phyloP scores from a whole-genome alignment of 2,888 invertebrate species.

The Agonopterix heracliana region DNA sequence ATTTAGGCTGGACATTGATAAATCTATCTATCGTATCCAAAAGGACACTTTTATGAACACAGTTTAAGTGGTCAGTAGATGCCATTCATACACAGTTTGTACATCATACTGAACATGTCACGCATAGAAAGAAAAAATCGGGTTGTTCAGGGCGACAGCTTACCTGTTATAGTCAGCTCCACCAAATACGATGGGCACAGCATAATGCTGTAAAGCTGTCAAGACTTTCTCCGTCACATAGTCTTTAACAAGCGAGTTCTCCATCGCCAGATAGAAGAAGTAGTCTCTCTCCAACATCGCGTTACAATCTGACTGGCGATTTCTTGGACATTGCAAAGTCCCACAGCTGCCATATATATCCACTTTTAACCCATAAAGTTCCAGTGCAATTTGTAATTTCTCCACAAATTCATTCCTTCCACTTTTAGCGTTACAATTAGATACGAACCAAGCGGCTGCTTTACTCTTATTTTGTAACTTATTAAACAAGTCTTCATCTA shows the following conservation, averaged over 20 bases:
- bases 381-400: slow-evolving; percentile 34
- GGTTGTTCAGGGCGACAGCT: slow-evolving; percentile 1
- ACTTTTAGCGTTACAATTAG: slow-evolving; percentile 47
- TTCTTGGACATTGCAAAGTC: slow-evolving; percentile 34
- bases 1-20: no score
- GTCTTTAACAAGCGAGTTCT: slow-evolving; percentile 81
- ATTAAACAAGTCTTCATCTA: slow-evolving; percentile 26
- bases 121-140: no score
- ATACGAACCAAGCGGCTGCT: slow-evolving; percentile 64
- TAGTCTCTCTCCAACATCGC: slow-evolving; percentile 71
- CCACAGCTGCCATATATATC: slow-evolving; percentile 77
- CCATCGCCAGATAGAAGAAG: slow-evolving; percentile 83
- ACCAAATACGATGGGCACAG: slow-evolving; percentile 81
- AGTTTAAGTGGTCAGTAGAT: no score
- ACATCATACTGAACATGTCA: no score
- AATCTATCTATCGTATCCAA: no score
- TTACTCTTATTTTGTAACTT: slow-evolving; percentile 45
- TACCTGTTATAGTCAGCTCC: slow-evolving; percentile 79
- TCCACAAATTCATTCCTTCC: slow-evolving; percentile 34
- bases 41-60: no score
- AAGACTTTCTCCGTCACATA: slow-evolving; percentile 78
- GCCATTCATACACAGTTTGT: no score
- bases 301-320: slow-evolving; percentile 33
- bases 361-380: slow-evolving; percentile 37
- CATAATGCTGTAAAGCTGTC: slow-evolving; percentile 72